A percentile compares a stretch with the other conserved stretches of the same genome.
phyloP scores from a whole-genome alignment of 2,888 invertebrate species.

The Trilocha varians region DNA sequence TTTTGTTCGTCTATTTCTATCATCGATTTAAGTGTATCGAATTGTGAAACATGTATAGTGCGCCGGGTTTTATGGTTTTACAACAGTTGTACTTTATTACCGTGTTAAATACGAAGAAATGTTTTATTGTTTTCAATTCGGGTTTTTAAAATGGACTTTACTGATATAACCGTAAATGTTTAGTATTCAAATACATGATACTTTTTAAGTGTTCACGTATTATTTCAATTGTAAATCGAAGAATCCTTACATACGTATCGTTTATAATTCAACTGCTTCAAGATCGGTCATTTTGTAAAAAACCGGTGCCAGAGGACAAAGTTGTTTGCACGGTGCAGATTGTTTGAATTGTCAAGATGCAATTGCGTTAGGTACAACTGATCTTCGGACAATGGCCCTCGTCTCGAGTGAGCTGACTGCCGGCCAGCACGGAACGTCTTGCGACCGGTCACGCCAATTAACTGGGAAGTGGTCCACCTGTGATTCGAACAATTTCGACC shows the following conservation, averaged over 20 bases:
- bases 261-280: neutral
- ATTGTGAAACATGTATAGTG: neutral
- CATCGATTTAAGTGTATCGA: constrained; percentile 8
- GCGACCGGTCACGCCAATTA: constrained; percentile 7
- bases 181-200: neutral
- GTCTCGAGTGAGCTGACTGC: neutral
- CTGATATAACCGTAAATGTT: neutral
- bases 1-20: constrained; percentile 1
- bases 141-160: neutral
- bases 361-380: constrained; percentile 7
- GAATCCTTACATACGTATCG: neutral
- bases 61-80: neutral
- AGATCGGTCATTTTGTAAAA: no score
- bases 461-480: neutral
- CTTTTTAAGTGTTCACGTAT: neutral
- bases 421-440: constrained; percentile 6
- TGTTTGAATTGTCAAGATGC: constrained; percentile 3
- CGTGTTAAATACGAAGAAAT: neutral
- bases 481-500: no score
- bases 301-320: neutral
- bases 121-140: neutral
- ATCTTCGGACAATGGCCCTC: constrained; percentile 3
- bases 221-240: neutral
- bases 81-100: neutral
- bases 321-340: constrained; percentile 1